A percentile compares a stretch with the other conserved stretches of the same genome.
Conservation (phyloP, 2,797 vertebrate genomes). For the Ctenopoma multispine region DNA sequence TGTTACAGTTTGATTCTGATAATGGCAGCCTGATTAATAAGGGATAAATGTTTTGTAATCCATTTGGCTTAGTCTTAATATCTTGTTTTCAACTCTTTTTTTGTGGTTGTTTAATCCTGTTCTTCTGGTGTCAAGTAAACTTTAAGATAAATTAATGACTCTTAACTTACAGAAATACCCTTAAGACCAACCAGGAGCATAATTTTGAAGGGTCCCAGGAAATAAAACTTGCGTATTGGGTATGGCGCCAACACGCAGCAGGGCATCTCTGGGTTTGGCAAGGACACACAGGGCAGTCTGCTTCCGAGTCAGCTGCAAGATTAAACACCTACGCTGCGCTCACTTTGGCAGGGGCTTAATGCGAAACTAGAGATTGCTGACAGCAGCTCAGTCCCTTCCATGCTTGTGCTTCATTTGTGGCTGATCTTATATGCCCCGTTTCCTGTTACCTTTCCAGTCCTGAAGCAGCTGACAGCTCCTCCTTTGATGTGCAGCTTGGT, state of each 20-base stretch:
- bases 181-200: conserved; percentile 11
- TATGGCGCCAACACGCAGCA: conserved; percentile 30
- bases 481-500: conserved; percentile 96
- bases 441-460: conserved; percentile 81
- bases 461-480: conserved; percentile 95
- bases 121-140: neutral
- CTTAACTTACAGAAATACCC: neutral
- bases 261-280: conserved; percentile 23
- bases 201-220: conserved; percentile 31
- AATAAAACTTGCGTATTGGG: conserved; percentile 40
- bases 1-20: conserved; percentile 30
- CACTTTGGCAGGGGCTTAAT: conserved; percentile 37
- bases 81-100: conserved; percentile 15
- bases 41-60: conserved; percentile 36
- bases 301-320: conserved; percentile 31
- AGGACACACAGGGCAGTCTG: conserved; percentile 17
- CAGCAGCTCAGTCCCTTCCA: conserved; percentile 6
- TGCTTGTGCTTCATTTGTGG: conserved; percentile 46
- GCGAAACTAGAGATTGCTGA: conserved; percentile 32
- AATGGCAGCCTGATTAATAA: conserved; percentile 22
- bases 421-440: conserved; percentile 17
- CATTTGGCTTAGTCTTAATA: conserved; percentile 13
- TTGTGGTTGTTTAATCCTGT: conserved; percentile 8
- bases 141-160: conserved; percentile 37
- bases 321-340: conserved; percentile 38